A percentile compares a stretch with the other conserved stretches of the same genome.
Evolutionary conservation across 2,888 invertebrate genomes (phyloP).

Genomic region (Epicampocera succincta): DNA sequence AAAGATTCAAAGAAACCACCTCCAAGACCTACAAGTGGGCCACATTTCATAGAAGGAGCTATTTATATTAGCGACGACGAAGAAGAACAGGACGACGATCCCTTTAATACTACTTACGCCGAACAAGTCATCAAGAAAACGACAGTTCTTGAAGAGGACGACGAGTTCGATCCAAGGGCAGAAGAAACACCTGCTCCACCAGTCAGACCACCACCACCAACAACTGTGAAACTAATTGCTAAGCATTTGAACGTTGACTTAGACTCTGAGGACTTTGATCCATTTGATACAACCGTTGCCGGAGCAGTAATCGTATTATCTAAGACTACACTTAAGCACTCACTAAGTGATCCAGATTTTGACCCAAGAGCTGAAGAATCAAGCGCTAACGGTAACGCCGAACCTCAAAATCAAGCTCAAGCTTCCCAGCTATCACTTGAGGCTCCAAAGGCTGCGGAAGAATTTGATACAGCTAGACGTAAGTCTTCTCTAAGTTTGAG

Average conservation of each 20-base stretch:
- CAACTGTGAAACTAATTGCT: slow-evolving; percentile 69
- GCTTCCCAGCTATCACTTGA: slow-evolving; percentile 51
- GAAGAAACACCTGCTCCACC: slow-evolving; percentile 82
- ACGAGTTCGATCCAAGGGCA: slow-evolving; percentile 85
- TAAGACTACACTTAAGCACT: slow-evolving; percentile 82
- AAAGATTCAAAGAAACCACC: slow-evolving; percentile 79
- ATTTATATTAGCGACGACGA: slow-evolving; percentile 82
- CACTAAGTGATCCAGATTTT: slow-evolving; percentile 89
- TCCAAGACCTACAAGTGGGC: slow-evolving; percentile 77
- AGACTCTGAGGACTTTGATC: slow-evolving; percentile 86
- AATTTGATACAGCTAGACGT: slow-evolving; percentile 81
- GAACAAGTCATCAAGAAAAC: slow-evolving; percentile 86
- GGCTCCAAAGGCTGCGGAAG: slow-evolving; percentile 76
- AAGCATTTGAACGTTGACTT: slow-evolving; percentile 73
- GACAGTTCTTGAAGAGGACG: slow-evolving; percentile 79
- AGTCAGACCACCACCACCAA: slow-evolving; percentile 69
- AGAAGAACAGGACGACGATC: slow-evolving; percentile 85
- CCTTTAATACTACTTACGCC: slow-evolving; percentile 92
- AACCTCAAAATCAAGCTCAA: slow-evolving; percentile 27
- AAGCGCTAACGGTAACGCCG: slow-evolving; percentile 60
- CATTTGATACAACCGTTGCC: slow-evolving; percentile 92
- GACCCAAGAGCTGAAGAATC: slow-evolving; percentile 87
- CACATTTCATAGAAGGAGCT: slow-evolving; percentile 78
- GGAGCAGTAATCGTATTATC: slow-evolving; percentile 87
- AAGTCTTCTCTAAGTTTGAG: slow-evolving; percentile 85